Base-by-base conservation (phyloP, 1,140 invertebrate genomes). In the Oncopodura yosiiana region DNA sequence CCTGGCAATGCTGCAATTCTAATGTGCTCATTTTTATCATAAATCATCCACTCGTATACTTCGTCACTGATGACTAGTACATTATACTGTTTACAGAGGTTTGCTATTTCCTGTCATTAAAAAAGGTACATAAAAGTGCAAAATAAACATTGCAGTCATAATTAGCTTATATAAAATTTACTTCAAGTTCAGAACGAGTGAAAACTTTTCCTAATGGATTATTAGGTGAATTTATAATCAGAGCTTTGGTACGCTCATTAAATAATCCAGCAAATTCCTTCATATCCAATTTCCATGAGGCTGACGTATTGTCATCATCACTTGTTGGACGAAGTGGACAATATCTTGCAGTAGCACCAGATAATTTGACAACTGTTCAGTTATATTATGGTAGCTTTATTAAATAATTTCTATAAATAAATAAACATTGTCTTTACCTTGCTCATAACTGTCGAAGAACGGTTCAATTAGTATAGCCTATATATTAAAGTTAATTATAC, bases 11-110 rank as follows among this genome's bases (percentile, higher is more conserved):
- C 26, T 9, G 60, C 86, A 55, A 96, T 94, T 67, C 91, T 78
- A 53, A 94, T 79, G 72, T 97, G 94, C 68, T 91, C 76, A 38
- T 80, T 74, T 1, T 84, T 84, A 66, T 86, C 78, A 68, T 88
- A 98, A 18, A 92, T 84, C 63, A 99, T 79, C 88, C 92, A 97
- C 72, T 99, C 94, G 63, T 99, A 99, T 1, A 99, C 95, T 72
- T 99, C 94, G 73, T 99, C 94, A 6, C 89, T 84, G 19, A 99
- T 73, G 51, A 90, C 92, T 5, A 98, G 71, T 5, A 86, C 82
- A 70, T 99, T 84, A 77, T 90, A 83, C 68, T 96, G 92, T 66
- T 86, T 88, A 66, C 91, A 95, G 36, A 99, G 72, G 68, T 73
- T 70, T 0, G 87, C 92, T 64, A 98, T 89, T 45, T 81, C 71